Base-by-base conservation (phyloP, 92 coral and sea anemone genomes). In the Palythoa grandiflora region DNA sequence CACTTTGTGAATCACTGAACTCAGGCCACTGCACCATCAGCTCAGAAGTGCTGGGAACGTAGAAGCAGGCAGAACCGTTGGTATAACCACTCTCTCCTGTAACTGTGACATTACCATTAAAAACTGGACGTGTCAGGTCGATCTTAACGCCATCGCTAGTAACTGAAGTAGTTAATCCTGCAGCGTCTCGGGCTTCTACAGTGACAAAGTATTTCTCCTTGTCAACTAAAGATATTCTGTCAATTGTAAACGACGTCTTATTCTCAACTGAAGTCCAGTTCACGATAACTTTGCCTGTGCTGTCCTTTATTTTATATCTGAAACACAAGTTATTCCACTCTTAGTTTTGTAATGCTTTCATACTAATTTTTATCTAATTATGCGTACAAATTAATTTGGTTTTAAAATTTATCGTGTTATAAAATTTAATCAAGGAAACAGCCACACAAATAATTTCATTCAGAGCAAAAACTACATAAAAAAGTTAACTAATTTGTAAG, bases 51-150 rank as follows among this genome's bases (percentile, higher is more conserved):
- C 94, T 88, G 80, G 92, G 38, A 4, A 93, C 87, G 78, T 94
- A 96, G n/a, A 96, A 94, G 71, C 93, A 85, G 5, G 91, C 71
- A 19, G 81, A 91, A 9, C 95, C 95, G 57, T 93, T 89, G 76
- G 79, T 65, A 83, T 90, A 93, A 35, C 75, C 86, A 12, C 57
- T 20, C 55, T 78, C 89, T 15, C 98, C 98, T 37, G 80, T 87
- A 2, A 96, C 94, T 35, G 35, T 57, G 15, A 96, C 87, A 65
- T 83, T 92, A 11, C 98, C 98, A 9, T 91, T 96, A 50, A 94
- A 96, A 14, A 96, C 96, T 11, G 98, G 98, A n/a, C 89, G 95
- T 28, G 94, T 89, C 13, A 93, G 93, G 40, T 96, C 98, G 40
- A 94, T 91, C 19, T 78, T 91, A 70, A 96, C 92, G 11, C 98